Conservation (phyloP, 2,113 vertebrate species). For the Sceloporus tristichus region DNA sequence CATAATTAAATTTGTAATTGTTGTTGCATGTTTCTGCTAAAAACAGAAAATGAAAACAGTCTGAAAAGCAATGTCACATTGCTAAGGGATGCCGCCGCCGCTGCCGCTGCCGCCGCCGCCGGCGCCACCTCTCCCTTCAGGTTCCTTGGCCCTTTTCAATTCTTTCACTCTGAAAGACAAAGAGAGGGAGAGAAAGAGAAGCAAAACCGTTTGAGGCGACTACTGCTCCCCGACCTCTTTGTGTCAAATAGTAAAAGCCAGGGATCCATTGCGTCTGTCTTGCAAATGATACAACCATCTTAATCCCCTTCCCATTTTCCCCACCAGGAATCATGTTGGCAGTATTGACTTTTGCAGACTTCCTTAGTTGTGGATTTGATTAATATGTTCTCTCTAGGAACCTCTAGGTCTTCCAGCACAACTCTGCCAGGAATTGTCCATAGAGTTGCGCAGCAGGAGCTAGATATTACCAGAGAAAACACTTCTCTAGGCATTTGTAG, state of each 20-base stretch:
- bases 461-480: no score
- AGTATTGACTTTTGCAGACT: no score
- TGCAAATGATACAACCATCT: no score
- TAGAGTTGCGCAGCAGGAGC: no score
- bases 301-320: background rate
- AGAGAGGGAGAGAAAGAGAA: constrained; percentile 51
- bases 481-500: no score
- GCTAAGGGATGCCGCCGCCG: constrained; percentile 91
- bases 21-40: constrained; percentile 97
- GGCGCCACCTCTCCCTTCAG: constrained; percentile 86
- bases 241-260: constrained; percentile 37
- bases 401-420: no score
- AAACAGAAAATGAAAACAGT: constrained; percentile 95
- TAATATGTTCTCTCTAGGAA: no score
- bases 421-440: no score
- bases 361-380: no score
- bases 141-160: constrained; percentile 99
- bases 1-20: constrained; percentile 65
- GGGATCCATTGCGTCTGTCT: background rate
- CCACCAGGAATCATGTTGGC: background rate
- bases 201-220: background rate
- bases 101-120: constrained; percentile 86
- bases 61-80: constrained; percentile 98
- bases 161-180: constrained; percentile 97
- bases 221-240: background rate